Conservation (phyloP, 2,888 invertebrate species). For the Stenodera caucasica region DNA sequence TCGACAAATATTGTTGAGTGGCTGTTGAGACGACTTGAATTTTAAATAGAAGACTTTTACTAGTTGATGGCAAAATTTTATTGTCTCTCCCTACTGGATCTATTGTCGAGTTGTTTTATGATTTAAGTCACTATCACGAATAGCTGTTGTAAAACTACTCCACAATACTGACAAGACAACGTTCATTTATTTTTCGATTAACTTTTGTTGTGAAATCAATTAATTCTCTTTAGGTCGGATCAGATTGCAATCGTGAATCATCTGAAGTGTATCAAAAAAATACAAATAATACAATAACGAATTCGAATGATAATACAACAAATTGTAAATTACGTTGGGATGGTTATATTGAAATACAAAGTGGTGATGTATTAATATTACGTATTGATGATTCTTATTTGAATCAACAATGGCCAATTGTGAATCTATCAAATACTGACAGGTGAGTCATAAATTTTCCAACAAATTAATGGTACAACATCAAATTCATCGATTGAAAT, state of each 20-base stretch:
- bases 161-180: no score
- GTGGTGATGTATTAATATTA: conserved; percentile 71
- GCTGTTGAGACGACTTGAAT: no score
- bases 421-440: conserved; percentile 26
- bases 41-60: no score
- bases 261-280: conserved; percentile 15
- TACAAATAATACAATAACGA: conserved; percentile 17
- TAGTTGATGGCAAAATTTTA: no score
- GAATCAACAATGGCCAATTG: conserved; percentile 51
- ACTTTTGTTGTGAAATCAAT: not conserved
- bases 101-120: no score
- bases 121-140: no score
- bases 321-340: conserved; percentile 60
- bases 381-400: conserved; percentile 68
- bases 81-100: no score
- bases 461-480: not conserved
- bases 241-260: not conserved
- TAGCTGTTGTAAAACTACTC: no score
- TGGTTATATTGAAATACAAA: conserved; percentile 69
- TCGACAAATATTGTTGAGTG: no score
- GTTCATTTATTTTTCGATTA: no score
- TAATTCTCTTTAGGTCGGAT: not conserved
- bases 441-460: not conserved
- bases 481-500: no score
- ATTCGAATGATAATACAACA: conserved; percentile 19